Conservation (phyloP, 2,888 invertebrate genomes). For the Coleophora deauratella region DNA sequence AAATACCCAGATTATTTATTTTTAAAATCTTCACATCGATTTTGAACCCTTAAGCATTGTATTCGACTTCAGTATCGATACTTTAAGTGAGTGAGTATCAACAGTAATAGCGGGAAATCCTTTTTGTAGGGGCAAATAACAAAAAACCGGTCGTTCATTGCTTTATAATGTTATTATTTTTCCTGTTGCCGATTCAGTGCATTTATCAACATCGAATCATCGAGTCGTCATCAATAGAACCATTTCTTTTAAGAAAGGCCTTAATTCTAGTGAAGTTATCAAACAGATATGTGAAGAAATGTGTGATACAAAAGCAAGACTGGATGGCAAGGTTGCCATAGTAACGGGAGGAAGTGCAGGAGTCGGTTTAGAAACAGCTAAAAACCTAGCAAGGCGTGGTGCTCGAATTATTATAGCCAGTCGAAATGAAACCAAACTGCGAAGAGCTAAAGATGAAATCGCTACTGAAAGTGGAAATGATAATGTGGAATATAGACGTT, state of each 20-base stretch:
- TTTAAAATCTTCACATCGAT: no score
- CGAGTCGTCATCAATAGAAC: slow-evolving; percentile 3
- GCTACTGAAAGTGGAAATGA: slow-evolving; percentile 39
- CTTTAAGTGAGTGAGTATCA: not conserved
- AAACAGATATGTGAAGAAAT: not conserved
- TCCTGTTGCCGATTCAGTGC: slow-evolving; percentile 17
- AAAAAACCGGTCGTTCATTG: slow-evolving; percentile 18
- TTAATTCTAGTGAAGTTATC: no score
- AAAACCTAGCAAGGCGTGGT: slow-evolving; percentile 55
- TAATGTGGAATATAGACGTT: slow-evolving; percentile 36
- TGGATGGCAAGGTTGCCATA: slow-evolving; percentile 51
- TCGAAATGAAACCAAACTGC: slow-evolving; percentile 57
- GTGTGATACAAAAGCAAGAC: slow-evolving; percentile 33
- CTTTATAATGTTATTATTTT: slow-evolving; percentile 14
- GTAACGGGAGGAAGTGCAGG: slow-evolving; percentile 61
- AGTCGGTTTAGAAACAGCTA: slow-evolving; percentile 57
- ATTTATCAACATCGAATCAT: slow-evolving; percentile 6
- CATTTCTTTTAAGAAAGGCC: no score
- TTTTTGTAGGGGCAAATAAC: slow-evolving; percentile 18
- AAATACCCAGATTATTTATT: no score
- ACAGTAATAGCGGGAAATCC: slow-evolving; percentile 11
- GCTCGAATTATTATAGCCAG: slow-evolving; percentile 69
- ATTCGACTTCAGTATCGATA: no score
- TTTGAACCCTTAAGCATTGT: no score
- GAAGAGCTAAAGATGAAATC: slow-evolving; percentile 42